phyloP scores from a whole-genome alignment of 2,113 vertebrate species.

The Gambusia holbrooki region DNA sequence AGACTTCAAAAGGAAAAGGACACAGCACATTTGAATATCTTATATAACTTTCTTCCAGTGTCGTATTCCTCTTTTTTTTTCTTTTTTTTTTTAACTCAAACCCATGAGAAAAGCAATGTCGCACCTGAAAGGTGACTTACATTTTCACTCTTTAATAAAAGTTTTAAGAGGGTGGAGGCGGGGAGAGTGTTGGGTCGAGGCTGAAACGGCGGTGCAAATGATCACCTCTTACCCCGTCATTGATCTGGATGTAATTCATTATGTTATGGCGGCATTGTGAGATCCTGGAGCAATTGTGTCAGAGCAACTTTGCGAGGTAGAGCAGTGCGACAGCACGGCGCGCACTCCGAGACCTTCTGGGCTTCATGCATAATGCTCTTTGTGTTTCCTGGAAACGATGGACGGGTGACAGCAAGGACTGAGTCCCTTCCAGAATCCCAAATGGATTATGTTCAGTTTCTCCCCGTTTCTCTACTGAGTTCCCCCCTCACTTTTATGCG shows the following conservation, averaged over 20 bases:
- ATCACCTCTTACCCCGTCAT: constrained; percentile 67
- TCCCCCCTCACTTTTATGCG: constrained; percentile 38
- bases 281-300: constrained; percentile 49
- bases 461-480: constrained; percentile 15
- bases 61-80: neutral
- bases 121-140: constrained; percentile 49
- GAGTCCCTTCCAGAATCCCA: constrained; percentile 76
- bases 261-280: constrained; percentile 54
- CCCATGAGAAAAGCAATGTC: constrained; percentile 45
- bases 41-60: constrained; percentile 25
- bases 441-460: constrained; percentile 66
- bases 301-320: constrained; percentile 57
- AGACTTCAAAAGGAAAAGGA: constrained; percentile 66
- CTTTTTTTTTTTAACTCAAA: constrained; percentile 22
- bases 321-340: constrained; percentile 71
- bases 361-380: constrained; percentile 86
- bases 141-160: constrained; percentile 52
- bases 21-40: constrained; percentile 57
- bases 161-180: constrained; percentile 12
- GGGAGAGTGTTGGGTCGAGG: constrained; percentile 31
- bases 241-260: constrained; percentile 62
- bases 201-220: constrained; percentile 40
- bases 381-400: constrained; percentile 75
- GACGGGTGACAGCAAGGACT: constrained; percentile 73
- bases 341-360: constrained; percentile 78